Base-by-base conservation (phyloP, 2,113 vertebrate species). In the Alouatta palliata region DNA sequence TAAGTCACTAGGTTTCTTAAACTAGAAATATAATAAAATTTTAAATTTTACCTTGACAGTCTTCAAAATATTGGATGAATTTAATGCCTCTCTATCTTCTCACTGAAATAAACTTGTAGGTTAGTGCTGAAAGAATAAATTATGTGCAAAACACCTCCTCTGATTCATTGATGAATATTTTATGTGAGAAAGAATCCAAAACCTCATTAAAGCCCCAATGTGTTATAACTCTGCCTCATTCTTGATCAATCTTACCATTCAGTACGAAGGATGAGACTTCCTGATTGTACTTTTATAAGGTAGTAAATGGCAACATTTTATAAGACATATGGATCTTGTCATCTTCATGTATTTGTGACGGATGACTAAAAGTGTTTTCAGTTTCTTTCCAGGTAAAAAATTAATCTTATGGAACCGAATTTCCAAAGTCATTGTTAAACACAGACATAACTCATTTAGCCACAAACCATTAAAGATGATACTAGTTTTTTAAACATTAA, bases 361-460 rank as follows among this genome's bases (percentile, higher is more conserved):
- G 54, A 88, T 91, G 82, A 66, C n/a, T 88, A 19, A 95, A 70
- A 93, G 68, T 23, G 35, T 95, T 94, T 81, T 61, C 64, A 88
- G 52, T 16, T 76, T 71, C 19, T 91, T 90, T 80, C 27, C 8
- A 40, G 61, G 43, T 66, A 81, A 93, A 95, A 95, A 79, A 75
- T n/a, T 40, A 77, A 91, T 95, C 56, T 87, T 45, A 92, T 23
- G 20, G 37, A 93, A 77, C 49, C 66, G 47, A 92, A 87, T 52
- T 96, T 98, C 16, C 70, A 52, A 81, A 96, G 37, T 90, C 47
- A 77, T 96, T 96, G 76, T 81, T 87, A 90, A 87, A 70, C 79
- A 37, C 40, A 94, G 87, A 54, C 17, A 90, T 87, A 95, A 61
- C 9, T 93, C 58, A 89, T 61, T 90, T 58, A 96, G 40, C 30